Conservation (phyloP, 2,113 vertebrate genomes). For the Cephalopterus ornatus region DNA sequence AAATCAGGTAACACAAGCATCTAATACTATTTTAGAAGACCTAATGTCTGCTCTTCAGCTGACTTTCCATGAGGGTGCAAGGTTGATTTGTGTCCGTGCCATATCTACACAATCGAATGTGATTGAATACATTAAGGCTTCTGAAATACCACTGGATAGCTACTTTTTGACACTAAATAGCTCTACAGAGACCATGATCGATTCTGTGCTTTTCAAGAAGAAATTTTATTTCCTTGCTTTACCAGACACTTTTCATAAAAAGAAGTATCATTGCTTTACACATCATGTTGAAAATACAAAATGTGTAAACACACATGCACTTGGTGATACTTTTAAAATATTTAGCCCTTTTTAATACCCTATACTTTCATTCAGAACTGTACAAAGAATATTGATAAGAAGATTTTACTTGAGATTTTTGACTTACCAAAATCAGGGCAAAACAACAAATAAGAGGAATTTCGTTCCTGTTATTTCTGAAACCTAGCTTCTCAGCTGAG, state of each 20-base stretch:
- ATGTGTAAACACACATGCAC: not conserved
- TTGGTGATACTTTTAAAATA: not conserved
- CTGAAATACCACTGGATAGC: not conserved
- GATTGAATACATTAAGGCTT: not conserved
- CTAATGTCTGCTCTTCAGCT: not conserved
- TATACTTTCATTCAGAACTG: not conserved
- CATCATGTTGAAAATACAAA: not conserved
- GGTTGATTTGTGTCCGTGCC: not conserved
- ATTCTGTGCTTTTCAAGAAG: not conserved
- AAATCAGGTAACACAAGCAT: not conserved
- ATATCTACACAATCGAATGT: not conserved
- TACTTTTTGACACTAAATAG: not conserved
- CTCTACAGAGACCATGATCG: not conserved
- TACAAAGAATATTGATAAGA: not conserved
- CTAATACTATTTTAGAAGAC: not conserved
- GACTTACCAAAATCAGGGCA: not conserved
- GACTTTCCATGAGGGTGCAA: not conserved
- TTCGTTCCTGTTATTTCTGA: not conserved
- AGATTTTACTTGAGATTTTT: not conserved
- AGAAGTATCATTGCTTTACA: not conserved
- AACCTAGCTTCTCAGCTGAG: not conserved
- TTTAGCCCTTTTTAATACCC: not conserved
- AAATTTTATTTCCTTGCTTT: not conserved
- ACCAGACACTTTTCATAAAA: not conserved
- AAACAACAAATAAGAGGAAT: not conserved